Evolutionary conservation across 1,140 invertebrate genomes (phyloP).

Genomic region (Belonocnema kinseyi): DNA sequence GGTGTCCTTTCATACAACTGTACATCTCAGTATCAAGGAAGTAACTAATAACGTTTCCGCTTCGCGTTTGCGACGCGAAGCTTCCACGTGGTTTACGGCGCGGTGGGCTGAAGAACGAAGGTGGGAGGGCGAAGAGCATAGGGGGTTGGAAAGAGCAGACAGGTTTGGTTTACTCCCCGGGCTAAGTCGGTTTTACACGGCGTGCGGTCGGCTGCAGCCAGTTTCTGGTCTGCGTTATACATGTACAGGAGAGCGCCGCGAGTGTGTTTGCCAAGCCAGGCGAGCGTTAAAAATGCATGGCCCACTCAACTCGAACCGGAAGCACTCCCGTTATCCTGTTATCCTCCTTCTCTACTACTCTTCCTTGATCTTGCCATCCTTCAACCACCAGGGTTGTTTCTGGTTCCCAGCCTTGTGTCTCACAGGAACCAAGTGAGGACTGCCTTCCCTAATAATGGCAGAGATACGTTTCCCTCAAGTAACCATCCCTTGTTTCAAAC

Average conservation of each 20-base stretch:
- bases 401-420: slow-evolving; percentile 11
- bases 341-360: slow-evolving; percentile 37
- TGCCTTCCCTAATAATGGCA: slow-evolving; percentile 14
- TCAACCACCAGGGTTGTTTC: slow-evolving; percentile 2
- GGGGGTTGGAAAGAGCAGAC: slow-evolving; percentile 7
- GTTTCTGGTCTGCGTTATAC: slow-evolving; percentile 64
- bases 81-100: slow-evolving; percentile 6
- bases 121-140: not conserved
- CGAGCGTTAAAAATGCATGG: slow-evolving; percentile 55
- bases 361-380: not conserved
- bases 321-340: slow-evolving; percentile 52
- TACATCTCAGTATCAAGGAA: slow-evolving; percentile 4
- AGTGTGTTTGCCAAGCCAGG: slow-evolving; percentile 41
- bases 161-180: slow-evolving; percentile 18
- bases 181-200: slow-evolving; percentile 49
- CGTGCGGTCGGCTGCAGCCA: slow-evolving; percentile 36
- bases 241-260: slow-evolving; percentile 1
- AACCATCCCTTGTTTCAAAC: not conserved
- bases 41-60: slow-evolving; percentile 21
- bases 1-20: not conserved
- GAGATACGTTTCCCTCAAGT: not conserved
- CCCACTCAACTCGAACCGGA: slow-evolving; percentile 66
- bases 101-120: not conserved
- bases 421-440: not conserved
- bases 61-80: slow-evolving; percentile 23